These are phyloP conservation scores for Lemur catta DNA, from an alignment of 2,797 vertebrate genomes.

Conservation along the genomic window DNA sequence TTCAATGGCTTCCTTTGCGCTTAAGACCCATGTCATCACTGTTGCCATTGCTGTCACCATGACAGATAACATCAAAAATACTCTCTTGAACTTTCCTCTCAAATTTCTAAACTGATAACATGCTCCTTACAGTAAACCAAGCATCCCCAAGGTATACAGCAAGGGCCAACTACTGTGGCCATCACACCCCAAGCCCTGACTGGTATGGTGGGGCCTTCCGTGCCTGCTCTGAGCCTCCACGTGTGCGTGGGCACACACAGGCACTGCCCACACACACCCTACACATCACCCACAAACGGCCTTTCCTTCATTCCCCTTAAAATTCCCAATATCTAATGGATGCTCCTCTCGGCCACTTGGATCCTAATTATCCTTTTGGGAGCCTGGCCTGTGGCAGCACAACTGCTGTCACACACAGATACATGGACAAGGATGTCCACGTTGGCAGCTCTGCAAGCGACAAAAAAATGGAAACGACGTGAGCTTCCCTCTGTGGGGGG, in stretches of 20 bases:
- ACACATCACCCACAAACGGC: no score
- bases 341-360: background rate
- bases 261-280: background rate
- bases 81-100: background rate
- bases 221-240: background rate
- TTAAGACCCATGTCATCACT: background rate
- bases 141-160: background rate
- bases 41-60: background rate
- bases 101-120: background rate
- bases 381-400: background rate
- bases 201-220: fast-evolving
- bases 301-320: background rate
- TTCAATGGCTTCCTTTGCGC: background rate
- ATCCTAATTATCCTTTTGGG: background rate
- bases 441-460: background rate
- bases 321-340: background rate
- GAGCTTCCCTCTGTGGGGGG: fast-evolving
- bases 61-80: background rate
- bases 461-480: fast-evolving
- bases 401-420: background rate
- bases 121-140: background rate
- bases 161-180: background rate
- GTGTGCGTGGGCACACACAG: no score
- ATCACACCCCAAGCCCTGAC: background rate
- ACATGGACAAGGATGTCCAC: background rate